Conservation (phyloP, 2,113 vertebrate genomes). For the Trematomus loennbergii region DNA sequence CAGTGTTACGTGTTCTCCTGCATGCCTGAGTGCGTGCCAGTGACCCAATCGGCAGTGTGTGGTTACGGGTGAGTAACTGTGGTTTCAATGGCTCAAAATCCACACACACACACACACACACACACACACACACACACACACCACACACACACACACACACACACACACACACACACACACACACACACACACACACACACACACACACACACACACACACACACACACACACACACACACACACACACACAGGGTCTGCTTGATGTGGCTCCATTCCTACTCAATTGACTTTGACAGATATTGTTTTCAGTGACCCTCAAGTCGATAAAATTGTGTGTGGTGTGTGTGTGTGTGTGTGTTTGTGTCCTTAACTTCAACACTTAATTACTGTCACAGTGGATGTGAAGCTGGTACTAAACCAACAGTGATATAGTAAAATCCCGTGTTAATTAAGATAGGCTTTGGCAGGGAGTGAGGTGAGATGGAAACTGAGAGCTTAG, state of each 20-base stretch:
- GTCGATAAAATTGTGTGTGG: conserved; percentile 18
- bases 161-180: conserved; percentile 16
- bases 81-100: conserved; percentile 55
- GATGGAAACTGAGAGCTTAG: conserved; percentile 36
- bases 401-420: conserved; percentile 51
- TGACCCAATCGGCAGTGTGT: conserved; percentile 68
- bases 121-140: background rate
- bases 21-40: conserved; percentile 69
- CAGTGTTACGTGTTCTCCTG: conserved; percentile 66
- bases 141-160: conserved; percentile 24
- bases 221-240: too few relatives aligned
- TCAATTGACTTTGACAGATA: conserved; percentile 56
- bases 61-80: conserved; percentile 71
- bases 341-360: conserved; percentile 4
- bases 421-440: conserved; percentile 68
- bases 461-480: conserved; percentile 61
- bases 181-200: too few relatives aligned
- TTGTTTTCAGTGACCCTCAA: conserved; percentile 55
- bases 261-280: conserved; percentile 57
- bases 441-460: conserved; percentile 67
- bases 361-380: conserved; percentile 22
- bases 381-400: conserved; percentile 55
- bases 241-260: conserved; percentile 19
- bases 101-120: background rate
- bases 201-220: too few relatives aligned